Base-by-base conservation (phyloP, 2,113 vertebrate species). In the human (Homo sapiens) region DNA sequence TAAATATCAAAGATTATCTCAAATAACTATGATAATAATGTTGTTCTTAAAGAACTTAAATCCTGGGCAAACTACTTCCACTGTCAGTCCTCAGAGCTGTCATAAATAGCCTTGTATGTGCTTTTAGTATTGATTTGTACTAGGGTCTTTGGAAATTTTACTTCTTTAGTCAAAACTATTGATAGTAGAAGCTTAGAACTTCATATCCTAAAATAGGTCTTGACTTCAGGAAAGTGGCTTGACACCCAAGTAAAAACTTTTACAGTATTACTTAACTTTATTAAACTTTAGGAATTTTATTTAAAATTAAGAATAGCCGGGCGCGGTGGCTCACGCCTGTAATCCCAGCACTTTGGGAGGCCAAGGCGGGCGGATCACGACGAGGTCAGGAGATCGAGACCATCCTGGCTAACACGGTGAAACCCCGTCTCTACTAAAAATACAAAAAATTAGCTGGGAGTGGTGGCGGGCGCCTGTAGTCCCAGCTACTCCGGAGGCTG, bases 61-160 rank as follows among this genome's bases (percentile, higher is more conserved):
- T 40, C 3, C 7, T 57, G 18, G 27, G 4, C 18, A 81, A 12
- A 16, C 5, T 48, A 25, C 3, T 90, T 82, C 57, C 27, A 68
- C 8, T 10, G 2, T 27, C 25, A 2, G 6, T 48, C 38, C 38
- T 16, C 38, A 79, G 0, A 20, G 5, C n/a, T 38, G 1, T 38
- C 8, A 9, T 78, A 43, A 40, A 79, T 18, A 88, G 7, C 3
- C 5, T 45, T 52, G 6, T 4, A 22, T 78, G 17, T 48, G 35
- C 40, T 66, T 64, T 4, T 81, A 50, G 27, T 57, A 50, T 0
- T 81, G 40, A 45, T 32, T 55, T 78, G 1, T 57, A 40, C 25
- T 10, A 27, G 1, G 14, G n/a, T 2, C 20, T 25, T 52, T 27
- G 20, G 8, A 27, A 80, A 64, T 23, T 94, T 66, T 43, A 57